Evolutionary conservation across 1,140 invertebrate genomes (phyloP), one percentile per base, ranked within the genome.

Genomic region (Brachionus koreanus): DNA sequence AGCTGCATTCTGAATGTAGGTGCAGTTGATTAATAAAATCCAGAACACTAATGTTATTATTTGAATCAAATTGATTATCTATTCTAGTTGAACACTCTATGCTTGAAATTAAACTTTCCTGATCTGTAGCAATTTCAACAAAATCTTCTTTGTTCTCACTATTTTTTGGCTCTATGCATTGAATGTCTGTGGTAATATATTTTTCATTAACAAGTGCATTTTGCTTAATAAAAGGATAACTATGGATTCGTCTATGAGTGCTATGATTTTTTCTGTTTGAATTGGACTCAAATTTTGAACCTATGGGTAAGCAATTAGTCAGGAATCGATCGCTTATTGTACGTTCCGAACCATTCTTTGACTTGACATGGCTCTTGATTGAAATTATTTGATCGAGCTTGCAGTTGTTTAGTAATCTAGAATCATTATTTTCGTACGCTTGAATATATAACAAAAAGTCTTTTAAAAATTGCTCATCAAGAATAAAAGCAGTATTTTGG

Each of bases 21-120:
- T 79, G 76, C 0, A 79, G 19, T 35, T 57, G 46, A 25, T 79
- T 57, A 43, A 79, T 79, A 79, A 79, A 79, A 65, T 79, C 76
- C 16, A 79, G 57, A 19, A 79, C 49, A 79, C 43, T 79, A 33
- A 19, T 37, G 9, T 25, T 12, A 10, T 16, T 12, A 6, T 42
- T 5, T 29, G 19, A 10, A 46, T 46, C 39, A 0, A n/a, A 5
- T 29, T 49, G 39, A 12, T 46, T 46, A 23, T 7, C 12, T 5
- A 19, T n/a, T 39, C 35, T 12, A 39, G 16, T 10, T 10, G 33
- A 6, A 39, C 16, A 13, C 16, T 69, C 13, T 35, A 33, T n/a
- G 7, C 33, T 12, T 2, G 25, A 29, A 9, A 16, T 43, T 3
- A 76, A 6, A 46, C n/a, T 42, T 29, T 46, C 16, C 7, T 49